Conservation (phyloP, 92 coral and sea anemone genomes). For the Nematostella vectensis region DNA sequence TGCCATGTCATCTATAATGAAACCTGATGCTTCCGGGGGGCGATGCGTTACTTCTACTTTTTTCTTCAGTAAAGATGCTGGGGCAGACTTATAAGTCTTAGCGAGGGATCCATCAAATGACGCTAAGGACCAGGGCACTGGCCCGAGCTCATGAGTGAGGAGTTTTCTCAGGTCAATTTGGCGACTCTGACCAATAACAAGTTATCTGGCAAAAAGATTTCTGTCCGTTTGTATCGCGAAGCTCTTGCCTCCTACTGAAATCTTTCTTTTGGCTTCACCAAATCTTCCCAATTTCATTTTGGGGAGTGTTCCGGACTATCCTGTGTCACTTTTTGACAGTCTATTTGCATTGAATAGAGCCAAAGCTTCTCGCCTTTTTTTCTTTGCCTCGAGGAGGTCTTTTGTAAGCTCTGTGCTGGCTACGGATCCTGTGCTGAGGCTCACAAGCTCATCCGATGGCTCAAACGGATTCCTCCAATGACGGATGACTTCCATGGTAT, state of each 20-base stretch:
- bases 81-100: slow-evolving; percentile 36
- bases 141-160: no score
- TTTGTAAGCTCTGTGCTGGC: slow-evolving; percentile 15
- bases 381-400: slow-evolving; percentile 20
- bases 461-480: slow-evolving; percentile 24
- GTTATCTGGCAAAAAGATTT: slow-evolving; percentile 35
- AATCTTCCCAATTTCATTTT: slow-evolving; percentile 32
- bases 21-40: slow-evolving; percentile 18
- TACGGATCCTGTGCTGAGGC: slow-evolving; percentile 14
- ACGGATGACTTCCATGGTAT: slow-evolving; percentile 21
- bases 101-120: slow-evolving; percentile 17
- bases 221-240: slow-evolving; percentile 31
- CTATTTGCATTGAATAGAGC: slow-evolving; percentile 21
- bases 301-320: slow-evolving; percentile 23
- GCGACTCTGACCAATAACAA: slow-evolving; percentile 39
- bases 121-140: no score
- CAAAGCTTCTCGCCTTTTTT: slow-evolving; percentile 12
- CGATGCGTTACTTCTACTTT: slow-evolving; percentile 13
- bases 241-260: slow-evolving; percentile 10
- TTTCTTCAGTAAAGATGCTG: slow-evolving; percentile 23
- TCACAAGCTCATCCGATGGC: neutral
- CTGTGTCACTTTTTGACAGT: slow-evolving; percentile 8
- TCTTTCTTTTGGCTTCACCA: slow-evolving; percentile 10
- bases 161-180: slow-evolving; percentile 21
- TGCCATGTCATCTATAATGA: slow-evolving; percentile 36